These are phyloP conservation scores for Apogon talboti DNA, from an alignment of 2,797 vertebrate species.

Conservation along the genomic window DNA sequence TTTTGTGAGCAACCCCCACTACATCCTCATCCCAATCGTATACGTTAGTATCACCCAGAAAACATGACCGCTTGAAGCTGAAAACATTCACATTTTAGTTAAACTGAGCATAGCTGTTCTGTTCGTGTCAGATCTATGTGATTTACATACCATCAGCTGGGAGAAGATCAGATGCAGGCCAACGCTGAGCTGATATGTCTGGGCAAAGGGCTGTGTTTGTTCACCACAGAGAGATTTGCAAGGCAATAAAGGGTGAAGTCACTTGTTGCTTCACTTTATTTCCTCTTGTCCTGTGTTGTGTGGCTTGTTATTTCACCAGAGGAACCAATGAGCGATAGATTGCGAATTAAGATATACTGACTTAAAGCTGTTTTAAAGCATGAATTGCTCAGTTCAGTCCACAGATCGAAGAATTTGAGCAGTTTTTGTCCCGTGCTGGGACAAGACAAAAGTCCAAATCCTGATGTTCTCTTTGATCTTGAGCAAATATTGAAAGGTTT, in stretches of 20 bases:
- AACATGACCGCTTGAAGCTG: background rate
- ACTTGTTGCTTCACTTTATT: slow-evolving; percentile 62
- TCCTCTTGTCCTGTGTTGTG: slow-evolving; percentile 64
- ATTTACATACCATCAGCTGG: slow-evolving; percentile 64
- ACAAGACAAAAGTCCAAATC: too few species aligned
- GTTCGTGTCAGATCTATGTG: background rate
- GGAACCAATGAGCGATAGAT: background rate
- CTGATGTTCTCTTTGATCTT: too few species aligned
- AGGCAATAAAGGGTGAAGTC: slow-evolving; percentile 70
- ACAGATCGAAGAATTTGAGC: too few species aligned
- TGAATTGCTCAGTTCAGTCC: background rate
- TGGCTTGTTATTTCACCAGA: slow-evolving; percentile 38
- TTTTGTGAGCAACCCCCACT: background rate
- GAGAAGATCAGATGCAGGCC: slow-evolving; percentile 45
- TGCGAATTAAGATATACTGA: slow-evolving; percentile 5
- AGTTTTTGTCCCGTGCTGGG: too few species aligned
- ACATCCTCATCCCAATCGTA: background rate
- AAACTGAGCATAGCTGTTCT: background rate
- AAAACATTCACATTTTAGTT: background rate
- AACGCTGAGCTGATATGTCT: slow-evolving; percentile 46
- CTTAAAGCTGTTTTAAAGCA: background rate
- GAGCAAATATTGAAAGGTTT: too few species aligned
- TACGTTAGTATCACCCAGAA: background rate
- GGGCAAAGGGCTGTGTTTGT: slow-evolving; percentile 73
- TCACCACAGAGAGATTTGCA: slow-evolving; percentile 62